Percentiles rank a stretch among this genome's conserved stretches.
Evolutionary conservation across 1,140 invertebrate species (phyloP).

Genomic region (Drosophila pseudoobscura): DNA sequence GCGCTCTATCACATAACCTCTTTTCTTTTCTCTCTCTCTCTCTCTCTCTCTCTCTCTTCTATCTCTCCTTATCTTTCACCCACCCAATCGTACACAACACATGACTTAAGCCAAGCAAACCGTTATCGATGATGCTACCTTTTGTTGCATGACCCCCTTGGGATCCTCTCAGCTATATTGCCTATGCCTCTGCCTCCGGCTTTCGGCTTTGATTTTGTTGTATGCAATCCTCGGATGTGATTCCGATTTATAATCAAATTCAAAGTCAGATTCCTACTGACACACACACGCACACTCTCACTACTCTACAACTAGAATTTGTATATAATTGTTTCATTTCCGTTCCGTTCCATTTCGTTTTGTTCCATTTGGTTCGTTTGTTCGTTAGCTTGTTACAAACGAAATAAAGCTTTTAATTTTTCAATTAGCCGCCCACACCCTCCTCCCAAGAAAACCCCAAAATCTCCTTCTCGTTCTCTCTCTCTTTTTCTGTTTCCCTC

Average conservation of each 20-base stretch:
- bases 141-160: conserved; percentile 48
- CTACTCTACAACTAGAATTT: neutral
- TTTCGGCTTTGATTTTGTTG: conserved; percentile 33
- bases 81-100: conserved; percentile 8
- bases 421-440: conserved; percentile 52
- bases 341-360: conserved; percentile 31
- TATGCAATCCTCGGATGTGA: neutral
- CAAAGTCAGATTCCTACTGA: conserved; percentile 9
- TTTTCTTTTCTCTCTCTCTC: conserved; percentile 10
- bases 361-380: conserved; percentile 48
- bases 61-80: conserved; percentile 6
- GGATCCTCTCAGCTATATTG: conserved; percentile 15
- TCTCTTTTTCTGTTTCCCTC: conserved; percentile 12
- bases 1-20: conserved; percentile 10
- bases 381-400: conserved; percentile 39
- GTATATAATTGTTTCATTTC: conserved; percentile 38
- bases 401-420: conserved; percentile 42
- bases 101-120: conserved; percentile 34
- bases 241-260: conserved; percentile 2
- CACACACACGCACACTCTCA: conserved; percentile 5
- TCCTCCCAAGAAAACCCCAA: neutral
- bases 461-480: conserved; percentile 4
- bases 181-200: conserved; percentile 7
- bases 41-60: conserved; percentile 10
- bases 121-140: conserved; percentile 10